These are phyloP conservation scores for Tupaia chinensis DNA, from an alignment of 2,113 vertebrate genomes.

Conservation along the genomic window DNA sequence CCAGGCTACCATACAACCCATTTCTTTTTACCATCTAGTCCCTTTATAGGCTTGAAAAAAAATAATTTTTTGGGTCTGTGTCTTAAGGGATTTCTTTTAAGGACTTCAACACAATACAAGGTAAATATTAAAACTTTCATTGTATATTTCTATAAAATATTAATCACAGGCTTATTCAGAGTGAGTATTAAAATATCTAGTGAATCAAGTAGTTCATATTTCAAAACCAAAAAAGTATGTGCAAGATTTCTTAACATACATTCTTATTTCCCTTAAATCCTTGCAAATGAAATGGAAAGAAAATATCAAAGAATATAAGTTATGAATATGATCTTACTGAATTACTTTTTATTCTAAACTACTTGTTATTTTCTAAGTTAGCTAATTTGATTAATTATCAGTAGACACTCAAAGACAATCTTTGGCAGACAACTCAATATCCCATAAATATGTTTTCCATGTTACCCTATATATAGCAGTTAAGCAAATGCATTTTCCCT, in stretches of 20 bases:
- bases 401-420: constrained; percentile 59
- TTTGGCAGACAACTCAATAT: constrained; percentile 63
- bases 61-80: background rate
- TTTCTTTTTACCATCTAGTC: no score
- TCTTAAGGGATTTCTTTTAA: constrained; percentile 46
- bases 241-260: background rate
- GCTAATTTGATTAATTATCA: constrained; percentile 69
- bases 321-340: background rate
- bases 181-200: background rate
- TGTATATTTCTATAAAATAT: background rate
- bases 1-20: no score
- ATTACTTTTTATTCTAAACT: constrained; percentile 51
- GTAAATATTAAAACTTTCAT: constrained; percentile 20
- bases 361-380: constrained; percentile 45
- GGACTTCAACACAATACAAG: background rate
- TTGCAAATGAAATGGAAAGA: background rate
- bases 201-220: constrained; percentile 25
- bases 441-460: constrained; percentile 68
- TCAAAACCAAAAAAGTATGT: constrained; percentile 12
- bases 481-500: constrained; percentile 80
- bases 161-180: constrained; percentile 4
- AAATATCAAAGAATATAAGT: constrained; percentile 42
- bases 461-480: constrained; percentile 76
- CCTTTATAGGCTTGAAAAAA: background rate
- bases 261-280: background rate